Evolutionary conservation across 2,888 invertebrate species (phyloP).

Genomic region (Chrysomela aeneicollis): DNA sequence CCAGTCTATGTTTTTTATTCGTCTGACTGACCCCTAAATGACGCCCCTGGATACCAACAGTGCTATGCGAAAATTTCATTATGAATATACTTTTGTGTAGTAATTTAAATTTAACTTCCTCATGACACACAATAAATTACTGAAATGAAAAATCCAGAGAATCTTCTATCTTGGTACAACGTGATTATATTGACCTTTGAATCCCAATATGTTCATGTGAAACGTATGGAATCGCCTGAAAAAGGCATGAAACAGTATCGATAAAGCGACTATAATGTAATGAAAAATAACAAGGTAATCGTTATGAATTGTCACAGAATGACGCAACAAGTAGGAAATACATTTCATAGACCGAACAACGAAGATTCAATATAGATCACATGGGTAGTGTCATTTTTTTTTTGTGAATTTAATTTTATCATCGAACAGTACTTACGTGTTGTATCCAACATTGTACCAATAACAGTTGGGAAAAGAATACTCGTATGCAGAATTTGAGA

Average conservation of each 20-base stretch:
- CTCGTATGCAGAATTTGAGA: no score
- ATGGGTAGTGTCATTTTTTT: no score
- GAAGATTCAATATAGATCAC: background rate
- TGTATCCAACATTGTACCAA: no score
- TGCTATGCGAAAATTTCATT: no score
- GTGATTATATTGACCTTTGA: slow-evolving; percentile 19
- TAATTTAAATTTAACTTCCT: background rate
- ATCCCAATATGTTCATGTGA: slow-evolving; percentile 6
- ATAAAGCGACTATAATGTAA: slow-evolving; percentile 21
- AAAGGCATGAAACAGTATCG: slow-evolving; percentile 14
- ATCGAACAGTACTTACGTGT: no score
- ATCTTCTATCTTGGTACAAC: background rate
- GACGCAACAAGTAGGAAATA: slow-evolving; percentile 53
- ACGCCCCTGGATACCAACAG: no score
- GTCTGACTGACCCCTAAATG: no score
- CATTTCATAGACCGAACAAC: slow-evolving; percentile 16
- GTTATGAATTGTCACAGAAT: slow-evolving; percentile 46
- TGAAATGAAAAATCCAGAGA: background rate
- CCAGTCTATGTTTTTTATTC: no score
- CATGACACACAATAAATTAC: background rate
- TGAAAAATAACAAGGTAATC: slow-evolving; percentile 43
- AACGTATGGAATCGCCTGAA: slow-evolving; percentile 4
- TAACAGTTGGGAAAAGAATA: no score
- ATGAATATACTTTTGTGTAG: no score
- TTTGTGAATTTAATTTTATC: no score